Percentiles rank a stretch among this genome's conserved stretches.
phyloP scores from a whole-genome alignment of 2,797 vertebrate genomes.

The Sebastes hopkinsi region DNA sequence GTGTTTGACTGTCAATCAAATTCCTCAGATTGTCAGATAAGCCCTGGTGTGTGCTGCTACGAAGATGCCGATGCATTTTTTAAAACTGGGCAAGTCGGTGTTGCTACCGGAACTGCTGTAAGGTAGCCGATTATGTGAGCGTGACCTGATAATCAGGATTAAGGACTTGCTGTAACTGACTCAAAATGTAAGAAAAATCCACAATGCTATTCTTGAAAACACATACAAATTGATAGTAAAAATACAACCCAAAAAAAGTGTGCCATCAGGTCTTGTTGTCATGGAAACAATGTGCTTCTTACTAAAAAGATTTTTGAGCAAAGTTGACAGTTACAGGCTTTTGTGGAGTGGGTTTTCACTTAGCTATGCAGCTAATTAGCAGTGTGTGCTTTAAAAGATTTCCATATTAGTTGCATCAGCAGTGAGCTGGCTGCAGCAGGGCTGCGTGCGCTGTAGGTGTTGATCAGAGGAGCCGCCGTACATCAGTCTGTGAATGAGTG shows the following conservation, averaged over 20 bases:
- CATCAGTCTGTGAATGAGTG: conserved; percentile 33
- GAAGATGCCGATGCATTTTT: conserved; percentile 5
- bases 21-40: conserved; percentile 42
- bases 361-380: conserved; percentile 42
- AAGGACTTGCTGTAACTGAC: background rate
- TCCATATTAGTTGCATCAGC: conserved; percentile 27
- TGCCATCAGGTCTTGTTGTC: conserved; percentile 55
- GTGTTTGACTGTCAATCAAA: conserved; percentile 59
- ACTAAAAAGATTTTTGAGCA: conserved; percentile 16
- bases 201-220: conserved; percentile 21
- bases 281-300: conserved; percentile 58
- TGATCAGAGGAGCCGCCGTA: conserved; percentile 5
- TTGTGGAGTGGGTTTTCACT: conserved; percentile 12
- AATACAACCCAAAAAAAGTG: conserved; percentile 37
- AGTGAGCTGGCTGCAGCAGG: conserved; percentile 13
- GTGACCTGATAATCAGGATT: background rate
- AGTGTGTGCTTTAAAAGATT: conserved; percentile 16
- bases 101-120: background rate
- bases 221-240: conserved; percentile 18
- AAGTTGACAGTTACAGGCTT: conserved; percentile 39
- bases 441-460: background rate
- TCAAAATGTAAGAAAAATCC: background rate
- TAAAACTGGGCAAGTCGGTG: background rate
- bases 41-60: background rate
- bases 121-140: background rate